Percentiles rank a stretch among this genome's conserved stretches.
These are phyloP conservation scores for Malurus leucopterus DNA, from an alignment of 2,797 vertebrate species.

Conservation along the genomic window DNA sequence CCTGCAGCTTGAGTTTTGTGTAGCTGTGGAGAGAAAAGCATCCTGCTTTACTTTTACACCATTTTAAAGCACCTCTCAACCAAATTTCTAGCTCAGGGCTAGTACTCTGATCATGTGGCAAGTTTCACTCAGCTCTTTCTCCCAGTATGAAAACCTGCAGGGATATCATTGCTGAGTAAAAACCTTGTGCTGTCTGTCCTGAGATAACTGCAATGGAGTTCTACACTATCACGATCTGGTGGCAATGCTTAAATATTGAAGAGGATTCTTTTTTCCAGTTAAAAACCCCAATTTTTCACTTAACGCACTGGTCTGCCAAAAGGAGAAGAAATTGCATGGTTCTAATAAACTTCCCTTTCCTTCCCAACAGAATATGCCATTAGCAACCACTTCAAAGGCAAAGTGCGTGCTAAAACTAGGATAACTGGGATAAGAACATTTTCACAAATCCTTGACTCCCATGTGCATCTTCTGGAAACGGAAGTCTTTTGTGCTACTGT, in stretches of 20 bases:
- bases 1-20: slow-evolving; percentile 90
- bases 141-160: background rate
- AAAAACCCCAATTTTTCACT: background rate
- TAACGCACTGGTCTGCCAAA: background rate
- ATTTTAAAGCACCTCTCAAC: background rate
- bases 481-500: background rate
- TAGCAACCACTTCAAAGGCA: background rate
- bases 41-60: background rate
- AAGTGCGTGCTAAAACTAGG: background rate
- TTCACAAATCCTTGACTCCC: background rate
- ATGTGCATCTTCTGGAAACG: background rate
- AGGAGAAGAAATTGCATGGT: background rate
- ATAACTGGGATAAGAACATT: background rate
- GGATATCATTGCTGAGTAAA: background rate
- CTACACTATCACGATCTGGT: background rate
- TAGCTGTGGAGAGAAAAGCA: slow-evolving; percentile 68
- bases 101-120: background rate
- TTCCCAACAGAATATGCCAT: background rate
- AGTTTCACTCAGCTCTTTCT: background rate
- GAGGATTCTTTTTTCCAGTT: background rate
- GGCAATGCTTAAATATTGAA: background rate
- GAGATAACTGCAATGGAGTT: background rate
- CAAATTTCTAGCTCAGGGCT: background rate
- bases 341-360: background rate
- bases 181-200: background rate